Evolutionary conservation across 2,888 invertebrate species (phyloP).

Genomic region (Argynnis bischoffii): DNA sequence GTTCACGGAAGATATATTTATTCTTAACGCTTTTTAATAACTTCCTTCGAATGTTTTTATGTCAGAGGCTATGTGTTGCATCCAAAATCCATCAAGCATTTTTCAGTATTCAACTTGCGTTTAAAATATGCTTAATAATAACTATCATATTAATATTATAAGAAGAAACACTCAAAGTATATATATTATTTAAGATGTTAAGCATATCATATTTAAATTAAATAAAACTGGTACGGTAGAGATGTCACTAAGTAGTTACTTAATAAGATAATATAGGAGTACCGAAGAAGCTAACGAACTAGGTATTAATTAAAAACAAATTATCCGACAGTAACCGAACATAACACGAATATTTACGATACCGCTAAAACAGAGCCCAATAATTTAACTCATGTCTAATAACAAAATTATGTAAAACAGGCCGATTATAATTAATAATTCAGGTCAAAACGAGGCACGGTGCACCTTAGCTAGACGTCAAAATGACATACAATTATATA

Average conservation of each 20-base stretch:
- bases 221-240: constrained; percentile 15
- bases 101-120: no score
- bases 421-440: constrained; percentile 77
- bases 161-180: no score
- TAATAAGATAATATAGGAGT: constrained; percentile 25
- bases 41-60: no score
- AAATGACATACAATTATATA: constrained; percentile 41
- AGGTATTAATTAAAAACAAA: constrained; percentile 74
- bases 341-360: constrained; percentile 69
- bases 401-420: constrained; percentile 78
- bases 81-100: no score
- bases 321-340: constrained; percentile 56
- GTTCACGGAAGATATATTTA: no score
- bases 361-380: constrained; percentile 74
- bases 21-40: no score
- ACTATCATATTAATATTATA: no score
- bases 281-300: constrained; percentile 51
- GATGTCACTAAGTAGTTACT: constrained; percentile 27
- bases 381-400: constrained; percentile 75
- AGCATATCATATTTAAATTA: no score
- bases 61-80: no score
- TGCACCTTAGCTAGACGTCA: constrained; percentile 50
- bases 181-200: no score
- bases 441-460: constrained; percentile 55
- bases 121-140: no score